Base-by-base conservation (phyloP, 2,113 vertebrate species). In the Euleptes europaea region DNA sequence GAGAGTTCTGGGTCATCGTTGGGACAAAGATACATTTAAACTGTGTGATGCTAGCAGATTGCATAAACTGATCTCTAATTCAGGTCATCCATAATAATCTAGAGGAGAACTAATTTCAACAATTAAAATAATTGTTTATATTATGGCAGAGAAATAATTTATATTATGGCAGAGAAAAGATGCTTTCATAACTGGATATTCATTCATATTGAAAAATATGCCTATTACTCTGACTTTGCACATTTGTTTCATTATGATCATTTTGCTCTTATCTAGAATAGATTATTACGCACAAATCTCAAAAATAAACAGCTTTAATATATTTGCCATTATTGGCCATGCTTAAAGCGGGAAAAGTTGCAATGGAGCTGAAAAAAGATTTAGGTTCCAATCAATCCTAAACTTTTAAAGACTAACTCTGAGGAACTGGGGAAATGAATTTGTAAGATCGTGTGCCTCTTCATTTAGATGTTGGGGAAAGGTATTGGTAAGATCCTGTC, bases 151-250 rank as follows among this genome's bases (percentile, higher is more conserved):
- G n/a, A n/a, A n/a, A n/a, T n/a, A n/a, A n/a, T n/a, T 35, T 10
- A 26, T 23, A 35, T 38, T 60, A 33, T 3, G 12, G 28, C 15
- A 26, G 28, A 15, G 47, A 28, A 67, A 67, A 51, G 3, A 51
- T 73, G 19, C 33, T 67, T 76, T 76, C 47, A 38, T 65, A 76
- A 66, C 28, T 9, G 54, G 87, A 83, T 28, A 28, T 10, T 78
- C 81, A 31, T 83, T 90, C 77, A 83, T 74, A 79, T 83, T 33
- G 14, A 76, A 19, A 1, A 31, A 31, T 21, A 49, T 77, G 84
- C 84, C 17, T 90, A 91, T 93, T 88, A 90, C 90, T 91, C 89
- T 84, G 88, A 13, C 3, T 90, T 19, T 0, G 1, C 86, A 60
- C 13, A 15, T 76, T 81, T 86, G 54, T 80, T 40, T 40, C 12